phyloP scores from a whole-genome alignment of 2,113 vertebrate genomes.

The Oryzias woworae region DNA sequence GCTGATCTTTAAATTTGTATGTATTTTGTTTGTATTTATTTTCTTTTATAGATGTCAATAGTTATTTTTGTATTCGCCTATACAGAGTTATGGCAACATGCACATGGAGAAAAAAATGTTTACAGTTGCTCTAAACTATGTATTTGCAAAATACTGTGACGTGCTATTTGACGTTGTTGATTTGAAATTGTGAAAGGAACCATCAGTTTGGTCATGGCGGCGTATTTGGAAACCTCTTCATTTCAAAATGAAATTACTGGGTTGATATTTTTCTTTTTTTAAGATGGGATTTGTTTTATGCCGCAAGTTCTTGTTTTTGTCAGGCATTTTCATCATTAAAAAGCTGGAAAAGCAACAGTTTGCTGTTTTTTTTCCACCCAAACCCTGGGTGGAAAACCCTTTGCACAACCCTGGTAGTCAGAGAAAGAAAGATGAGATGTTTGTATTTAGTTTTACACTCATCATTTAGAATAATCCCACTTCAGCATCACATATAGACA shows the following conservation, averaged over 20 bases:
- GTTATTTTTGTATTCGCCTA: conserved; percentile 68
- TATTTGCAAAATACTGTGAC: conserved; percentile 56
- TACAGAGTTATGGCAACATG: conserved; percentile 62
- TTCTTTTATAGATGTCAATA: conserved; percentile 61
- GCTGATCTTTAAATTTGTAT: conserved; percentile 45
- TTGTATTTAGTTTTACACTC: no score
- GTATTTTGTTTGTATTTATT: conserved; percentile 68
- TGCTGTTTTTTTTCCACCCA: neutral
- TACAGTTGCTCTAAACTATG: conserved; percentile 68
- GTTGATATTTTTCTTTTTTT: conserved; percentile 6
- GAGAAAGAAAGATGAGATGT: neutral
- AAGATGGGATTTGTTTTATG: conserved; percentile 15
- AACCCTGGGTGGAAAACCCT: no score
- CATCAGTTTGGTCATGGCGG: conserved; percentile 17
- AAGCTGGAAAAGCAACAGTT: conserved; percentile 21
- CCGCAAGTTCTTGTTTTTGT: conserved; percentile 32
- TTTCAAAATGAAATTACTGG: conserved; percentile 2
- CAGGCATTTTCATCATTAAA: conserved; percentile 62
- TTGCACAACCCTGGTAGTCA: neutral
- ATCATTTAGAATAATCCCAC: no score
- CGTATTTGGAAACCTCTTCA: conserved; percentile 16
- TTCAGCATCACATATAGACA: no score
- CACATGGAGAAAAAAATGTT: conserved; percentile 66
- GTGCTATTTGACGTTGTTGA: conserved; percentile 39
- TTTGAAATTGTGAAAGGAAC: conserved; percentile 25